Evolutionary conservation across 2,797 vertebrate species (phyloP).

Genomic region (Sebastes paucispinis): DNA sequence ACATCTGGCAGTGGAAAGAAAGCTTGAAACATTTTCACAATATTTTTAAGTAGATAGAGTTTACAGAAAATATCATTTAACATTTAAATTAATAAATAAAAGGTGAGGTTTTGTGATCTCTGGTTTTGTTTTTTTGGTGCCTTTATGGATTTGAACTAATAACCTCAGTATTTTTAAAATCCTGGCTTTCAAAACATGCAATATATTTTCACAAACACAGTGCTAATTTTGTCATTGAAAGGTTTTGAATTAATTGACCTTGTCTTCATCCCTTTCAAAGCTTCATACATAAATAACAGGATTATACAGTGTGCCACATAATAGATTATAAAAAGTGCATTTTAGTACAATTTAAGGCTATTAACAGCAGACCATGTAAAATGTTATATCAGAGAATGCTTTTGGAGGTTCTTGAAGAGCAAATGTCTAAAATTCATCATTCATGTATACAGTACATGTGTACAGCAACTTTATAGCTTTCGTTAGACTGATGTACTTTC

Average conservation of each 20-base stretch:
- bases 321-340: not conserved
- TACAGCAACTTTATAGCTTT: not conserved
- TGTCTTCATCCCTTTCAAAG: not conserved
- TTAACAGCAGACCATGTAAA: not conserved
- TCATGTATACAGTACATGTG: not conserved
- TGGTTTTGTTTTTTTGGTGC: not conserved
- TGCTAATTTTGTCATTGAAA: not conserved
- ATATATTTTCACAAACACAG: not conserved
- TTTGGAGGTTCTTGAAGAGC: not conserved
- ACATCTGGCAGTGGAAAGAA: too few relatives aligned
- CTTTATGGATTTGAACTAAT: not conserved
- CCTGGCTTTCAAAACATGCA: not conserved
- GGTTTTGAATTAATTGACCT: not conserved
- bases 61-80: not conserved
- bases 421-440: not conserved
- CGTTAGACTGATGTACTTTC: not conserved
- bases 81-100: too few relatives aligned
- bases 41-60: not conserved
- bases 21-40: too few relatives aligned
- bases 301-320: not conserved
- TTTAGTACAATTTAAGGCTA: too few relatives aligned
- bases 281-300: not conserved
- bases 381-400: not conserved
- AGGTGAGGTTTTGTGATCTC: too few relatives aligned
- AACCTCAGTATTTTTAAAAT: not conserved